Evolutionary conservation across 2,113 vertebrate species (phyloP).

Genomic region (Pterocles orientalis): DNA sequence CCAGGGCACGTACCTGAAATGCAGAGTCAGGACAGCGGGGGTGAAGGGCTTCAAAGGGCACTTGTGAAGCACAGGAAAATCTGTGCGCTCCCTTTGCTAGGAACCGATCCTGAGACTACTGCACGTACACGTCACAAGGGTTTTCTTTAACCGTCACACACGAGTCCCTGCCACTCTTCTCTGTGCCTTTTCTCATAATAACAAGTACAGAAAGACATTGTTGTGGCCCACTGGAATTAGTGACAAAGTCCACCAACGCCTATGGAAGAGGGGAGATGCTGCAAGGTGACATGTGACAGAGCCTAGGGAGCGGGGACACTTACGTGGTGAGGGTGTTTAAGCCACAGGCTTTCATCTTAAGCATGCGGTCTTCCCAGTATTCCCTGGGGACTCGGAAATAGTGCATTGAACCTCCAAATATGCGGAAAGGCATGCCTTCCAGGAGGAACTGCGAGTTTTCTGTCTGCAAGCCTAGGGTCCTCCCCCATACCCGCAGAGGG

Average conservation of each 20-base stretch:
- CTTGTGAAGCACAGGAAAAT: background rate
- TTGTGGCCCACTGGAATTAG: background rate
- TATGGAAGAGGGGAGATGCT: background rate
- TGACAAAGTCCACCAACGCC: background rate
- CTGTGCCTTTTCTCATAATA: background rate
- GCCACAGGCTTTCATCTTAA: constrained; percentile 93
- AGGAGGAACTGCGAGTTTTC: constrained; percentile 79
- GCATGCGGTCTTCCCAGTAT: constrained; percentile 91
- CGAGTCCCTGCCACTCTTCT: background rate
- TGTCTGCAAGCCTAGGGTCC: constrained; percentile 76
- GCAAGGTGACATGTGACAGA: background rate
- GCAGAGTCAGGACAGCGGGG: background rate
- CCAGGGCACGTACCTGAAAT: constrained; percentile 88
- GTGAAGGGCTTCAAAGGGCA: background rate
- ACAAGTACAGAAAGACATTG: background rate
- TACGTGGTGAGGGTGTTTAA: constrained; percentile 94
- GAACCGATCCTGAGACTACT: background rate
- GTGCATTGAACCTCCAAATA: constrained; percentile 88
- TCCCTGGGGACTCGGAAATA: constrained; percentile 88
- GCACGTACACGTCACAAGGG: too few relatives aligned
- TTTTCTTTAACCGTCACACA: too few relatives aligned
- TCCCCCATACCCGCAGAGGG: constrained; percentile 41
- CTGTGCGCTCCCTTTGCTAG: background rate
- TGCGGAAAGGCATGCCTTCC: constrained; percentile 77
- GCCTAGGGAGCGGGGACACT: background rate